Conservation (phyloP, 2,888 invertebrate genomes). For the Thysanoteuthis rhombus region DNA sequence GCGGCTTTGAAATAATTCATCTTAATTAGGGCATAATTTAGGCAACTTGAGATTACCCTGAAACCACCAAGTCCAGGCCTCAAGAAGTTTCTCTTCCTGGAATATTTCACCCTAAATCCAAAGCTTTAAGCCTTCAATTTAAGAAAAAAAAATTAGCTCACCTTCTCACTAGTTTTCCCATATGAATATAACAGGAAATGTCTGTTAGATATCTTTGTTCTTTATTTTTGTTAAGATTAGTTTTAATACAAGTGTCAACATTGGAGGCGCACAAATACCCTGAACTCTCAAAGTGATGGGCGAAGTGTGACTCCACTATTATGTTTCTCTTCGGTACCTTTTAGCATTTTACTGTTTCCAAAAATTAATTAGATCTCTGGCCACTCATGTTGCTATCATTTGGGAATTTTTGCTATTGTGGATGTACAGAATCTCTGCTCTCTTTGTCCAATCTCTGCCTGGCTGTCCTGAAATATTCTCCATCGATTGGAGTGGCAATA, state of each 20-base stretch:
- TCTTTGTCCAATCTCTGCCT: slow-evolving; percentile 28
- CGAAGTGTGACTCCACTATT: slow-evolving; percentile 41
- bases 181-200: not conserved
- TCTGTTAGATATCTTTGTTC: not conserved
- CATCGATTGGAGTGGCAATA: slow-evolving; percentile 24
- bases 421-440: slow-evolving; percentile 1
- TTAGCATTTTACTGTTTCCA: not conserved
- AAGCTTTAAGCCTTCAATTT: not conserved
- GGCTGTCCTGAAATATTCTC: slow-evolving; percentile 30
- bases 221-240: not conserved
- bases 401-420: slow-evolving; percentile 21
- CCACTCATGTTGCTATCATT: not conserved
- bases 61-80: not conserved
- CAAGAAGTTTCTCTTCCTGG: slow-evolving; percentile 17
- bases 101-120: not conserved
- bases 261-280: slow-evolving; percentile 46
- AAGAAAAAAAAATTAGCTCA: not conserved
- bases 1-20: slow-evolving; percentile 17
- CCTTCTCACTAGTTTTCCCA: not conserved
- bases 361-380: not conserved
- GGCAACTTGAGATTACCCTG: not conserved
- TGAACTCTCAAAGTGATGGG: slow-evolving; percentile 54
- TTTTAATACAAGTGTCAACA: not conserved
- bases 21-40: slow-evolving; percentile 25
- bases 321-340: not conserved